Evolutionary conservation across 2,797 vertebrate genomes (phyloP).

Genomic region (Dallia pectoralis): DNA sequence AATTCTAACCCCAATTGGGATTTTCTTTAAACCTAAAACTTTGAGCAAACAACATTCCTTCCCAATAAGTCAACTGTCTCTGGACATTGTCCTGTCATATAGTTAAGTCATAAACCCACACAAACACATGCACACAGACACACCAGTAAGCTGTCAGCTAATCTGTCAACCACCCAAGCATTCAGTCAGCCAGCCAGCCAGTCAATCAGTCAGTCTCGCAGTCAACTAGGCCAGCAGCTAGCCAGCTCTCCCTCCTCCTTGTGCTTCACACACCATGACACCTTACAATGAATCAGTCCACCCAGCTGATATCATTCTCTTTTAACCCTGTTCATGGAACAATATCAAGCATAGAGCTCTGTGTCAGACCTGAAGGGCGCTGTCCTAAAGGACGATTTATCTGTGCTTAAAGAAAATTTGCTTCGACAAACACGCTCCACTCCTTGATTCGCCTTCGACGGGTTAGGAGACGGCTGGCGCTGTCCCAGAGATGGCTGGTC

Average conservation of each 20-base stretch:
- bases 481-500: conserved; percentile 17
- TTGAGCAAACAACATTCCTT: too few species aligned
- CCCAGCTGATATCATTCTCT: background rate
- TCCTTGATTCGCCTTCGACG: background rate
- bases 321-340: background rate
- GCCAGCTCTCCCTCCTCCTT: background rate
- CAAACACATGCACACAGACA: too few species aligned
- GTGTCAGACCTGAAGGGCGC: background rate
- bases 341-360: background rate
- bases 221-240: background rate
- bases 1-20: too few species aligned
- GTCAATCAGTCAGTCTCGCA: background rate
- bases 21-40: too few species aligned
- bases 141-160: too few species aligned
- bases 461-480: conserved; percentile 30
- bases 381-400: background rate
- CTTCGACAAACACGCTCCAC: background rate
- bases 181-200: background rate
- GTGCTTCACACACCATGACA: background rate
- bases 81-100: too few species aligned
- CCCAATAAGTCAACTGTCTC: too few species aligned
- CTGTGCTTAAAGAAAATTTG: background rate
- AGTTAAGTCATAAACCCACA: background rate
- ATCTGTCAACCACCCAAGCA: too few species aligned
- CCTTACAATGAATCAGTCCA: background rate